phyloP scores from a whole-genome alignment of 2,113 vertebrate species.

The Riparia riparia region DNA sequence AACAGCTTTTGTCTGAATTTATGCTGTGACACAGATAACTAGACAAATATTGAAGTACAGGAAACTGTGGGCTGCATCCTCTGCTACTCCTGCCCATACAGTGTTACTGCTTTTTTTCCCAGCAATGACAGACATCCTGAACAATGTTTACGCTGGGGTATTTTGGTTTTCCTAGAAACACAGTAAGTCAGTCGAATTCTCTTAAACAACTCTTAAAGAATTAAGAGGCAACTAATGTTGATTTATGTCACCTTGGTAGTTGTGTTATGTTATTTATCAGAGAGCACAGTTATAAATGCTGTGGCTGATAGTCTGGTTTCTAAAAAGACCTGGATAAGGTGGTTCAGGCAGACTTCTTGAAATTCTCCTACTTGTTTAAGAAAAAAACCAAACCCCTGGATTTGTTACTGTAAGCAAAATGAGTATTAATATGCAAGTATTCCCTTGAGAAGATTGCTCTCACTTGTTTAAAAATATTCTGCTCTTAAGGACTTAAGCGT shows the following conservation, averaged over 20 bases:
- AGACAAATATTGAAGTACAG: neutral
- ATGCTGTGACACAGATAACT: neutral
- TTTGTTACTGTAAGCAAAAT: neutral
- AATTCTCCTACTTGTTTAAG: neutral
- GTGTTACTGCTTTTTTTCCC: neutral
- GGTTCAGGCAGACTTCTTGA: neutral
- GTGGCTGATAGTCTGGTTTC: neutral
- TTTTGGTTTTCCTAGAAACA: constrained; percentile 1
- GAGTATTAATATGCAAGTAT: neutral
- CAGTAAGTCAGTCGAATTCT: neutral
- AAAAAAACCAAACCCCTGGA: neutral
- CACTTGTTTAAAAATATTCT: neutral
- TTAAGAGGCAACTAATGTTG: neutral
- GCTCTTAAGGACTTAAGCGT: neutral
- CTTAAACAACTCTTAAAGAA: neutral
- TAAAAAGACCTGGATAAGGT: neutral
- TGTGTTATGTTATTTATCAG: neutral
- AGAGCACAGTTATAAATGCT: neutral
- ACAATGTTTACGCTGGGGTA: neutral
- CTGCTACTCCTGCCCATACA: neutral
- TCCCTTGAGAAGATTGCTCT: neutral
- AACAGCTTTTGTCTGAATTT: neutral
- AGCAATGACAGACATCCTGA: neutral
- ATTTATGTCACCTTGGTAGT: neutral
- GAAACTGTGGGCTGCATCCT: neutral